phyloP scores from a whole-genome alignment of 2,113 vertebrate genomes.

The Rutilus rutilus region DNA sequence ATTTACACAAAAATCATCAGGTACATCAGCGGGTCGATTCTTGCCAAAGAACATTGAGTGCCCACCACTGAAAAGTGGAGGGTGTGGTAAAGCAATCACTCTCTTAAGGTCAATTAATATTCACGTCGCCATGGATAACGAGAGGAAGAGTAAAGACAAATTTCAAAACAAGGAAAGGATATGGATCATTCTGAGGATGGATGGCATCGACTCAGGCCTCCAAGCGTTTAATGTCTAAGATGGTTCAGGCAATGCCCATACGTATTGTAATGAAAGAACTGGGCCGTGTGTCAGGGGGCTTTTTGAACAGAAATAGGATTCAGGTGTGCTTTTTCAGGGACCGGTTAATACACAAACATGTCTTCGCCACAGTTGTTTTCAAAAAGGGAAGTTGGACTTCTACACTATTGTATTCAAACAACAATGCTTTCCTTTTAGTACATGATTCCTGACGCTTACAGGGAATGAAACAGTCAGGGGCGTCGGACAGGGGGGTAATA shows the following conservation, averaged over 20 bases:
- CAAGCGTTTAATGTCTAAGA: background rate
- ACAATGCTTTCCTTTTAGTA: constrained; percentile 15
- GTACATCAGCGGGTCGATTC: too few species aligned
- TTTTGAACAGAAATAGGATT: constrained; percentile 27
- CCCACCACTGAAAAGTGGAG: too few species aligned
- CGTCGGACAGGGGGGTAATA: too few species aligned
- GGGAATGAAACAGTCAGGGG: background rate
- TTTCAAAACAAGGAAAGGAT: background rate
- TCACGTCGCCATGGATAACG: background rate
- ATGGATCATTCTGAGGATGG: background rate
- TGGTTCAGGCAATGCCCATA: background rate
- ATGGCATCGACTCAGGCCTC: background rate
- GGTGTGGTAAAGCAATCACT: too few species aligned
- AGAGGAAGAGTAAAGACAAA: background rate
- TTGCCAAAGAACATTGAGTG: too few species aligned
- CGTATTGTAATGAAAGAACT: background rate
- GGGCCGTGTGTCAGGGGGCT: constrained; percentile 13
- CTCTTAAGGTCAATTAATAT: background rate
- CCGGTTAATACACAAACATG: constrained; percentile 13
- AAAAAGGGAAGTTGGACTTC: constrained; percentile 22
- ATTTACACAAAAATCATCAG: too few species aligned
- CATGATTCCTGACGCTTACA: background rate
- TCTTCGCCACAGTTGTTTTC: constrained; percentile 3
- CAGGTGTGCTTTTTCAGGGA: constrained; percentile 18
- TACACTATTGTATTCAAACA: constrained; percentile 17